Base-by-base conservation (phyloP, 1,140 invertebrate species). In the Penaeus vannamei region DNA sequence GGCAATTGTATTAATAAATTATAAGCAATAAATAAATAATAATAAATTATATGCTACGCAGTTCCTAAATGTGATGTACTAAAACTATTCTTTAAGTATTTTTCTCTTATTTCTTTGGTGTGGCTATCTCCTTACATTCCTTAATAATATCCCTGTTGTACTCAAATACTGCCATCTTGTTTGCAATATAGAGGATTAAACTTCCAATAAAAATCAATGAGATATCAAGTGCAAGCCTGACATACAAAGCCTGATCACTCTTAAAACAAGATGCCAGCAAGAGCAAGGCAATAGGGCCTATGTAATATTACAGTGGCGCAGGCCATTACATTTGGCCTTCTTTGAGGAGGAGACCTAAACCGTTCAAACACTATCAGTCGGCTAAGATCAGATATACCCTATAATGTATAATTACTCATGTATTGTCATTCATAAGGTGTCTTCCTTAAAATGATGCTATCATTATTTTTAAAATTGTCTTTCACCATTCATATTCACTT, bases 41-140 rank as follows among this genome's bases (percentile, higher is more conserved):
- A 90, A 86, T 86, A 90, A 90, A 90, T 90, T 86, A 90, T 90
- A 90, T 81, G 84, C 88, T 90, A 90, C 88, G 88, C 88, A 90
- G 76, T 90, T 85, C 62, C 88, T 90, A 90, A 85, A 85, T 81
- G 88, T 90, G 88, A 85, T 90, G 80, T 86, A 90, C 88, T 90
- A 90, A 86, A 90, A 90, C 88, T 90, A 90, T 90, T 90, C 84
- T 85, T 90, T 85, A 90, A 86, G 84, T 85, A 86, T 85, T 90
- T 90, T 90, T 85, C 83, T 90, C 76, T 90, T 85, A 85, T 82
- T 90, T 90, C 88, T 90, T 90, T 90, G 88, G 88, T 90, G 88
- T 90, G 88, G 84, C 88, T 90, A 90, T 85, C 87, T 84, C 88
- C 84, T 90, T 85, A 90, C 84, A 64, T 85, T 79, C 84, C 88